Conservation (phyloP, 2,797 vertebrate genomes). For the Spinus olivaceus region DNA sequence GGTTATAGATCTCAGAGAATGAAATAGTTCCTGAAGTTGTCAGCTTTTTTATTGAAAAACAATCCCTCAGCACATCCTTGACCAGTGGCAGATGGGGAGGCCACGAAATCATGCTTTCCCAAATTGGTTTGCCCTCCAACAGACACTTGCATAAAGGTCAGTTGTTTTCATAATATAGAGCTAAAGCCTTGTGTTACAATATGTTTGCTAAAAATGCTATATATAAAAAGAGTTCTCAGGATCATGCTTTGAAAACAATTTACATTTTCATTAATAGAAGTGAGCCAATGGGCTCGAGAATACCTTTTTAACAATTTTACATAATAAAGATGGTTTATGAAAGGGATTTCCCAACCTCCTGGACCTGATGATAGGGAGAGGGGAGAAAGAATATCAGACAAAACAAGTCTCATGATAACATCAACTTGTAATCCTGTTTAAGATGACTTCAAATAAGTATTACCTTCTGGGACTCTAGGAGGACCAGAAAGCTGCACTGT, state of each 20-base stretch:
- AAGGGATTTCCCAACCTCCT: not conserved
- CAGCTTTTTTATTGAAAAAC: not conserved
- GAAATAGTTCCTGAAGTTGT: not conserved
- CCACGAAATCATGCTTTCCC: not conserved
- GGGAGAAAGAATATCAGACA: not conserved
- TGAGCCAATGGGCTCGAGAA: not conserved
- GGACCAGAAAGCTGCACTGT: not conserved
- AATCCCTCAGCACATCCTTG: not conserved
- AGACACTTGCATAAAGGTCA: not conserved
- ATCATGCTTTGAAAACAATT: not conserved
- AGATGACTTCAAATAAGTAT: not conserved
- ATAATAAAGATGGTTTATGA: not conserved
- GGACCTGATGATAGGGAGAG: not conserved
- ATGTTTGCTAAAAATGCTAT: not conserved
- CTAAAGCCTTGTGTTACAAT: not conserved
- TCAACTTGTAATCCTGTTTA: not conserved
- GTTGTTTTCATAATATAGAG: not conserved
- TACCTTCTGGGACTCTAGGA: not conserved
- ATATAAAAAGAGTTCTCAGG: not conserved
- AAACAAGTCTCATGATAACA: not conserved
- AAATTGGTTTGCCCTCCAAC: fast-evolving
- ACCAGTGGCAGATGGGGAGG: not conserved
- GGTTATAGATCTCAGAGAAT: not conserved
- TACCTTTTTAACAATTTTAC: not conserved
- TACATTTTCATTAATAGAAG: not conserved